Conservation (phyloP, 2,113 vertebrate species). For the Mormyrus lacerda region DNA sequence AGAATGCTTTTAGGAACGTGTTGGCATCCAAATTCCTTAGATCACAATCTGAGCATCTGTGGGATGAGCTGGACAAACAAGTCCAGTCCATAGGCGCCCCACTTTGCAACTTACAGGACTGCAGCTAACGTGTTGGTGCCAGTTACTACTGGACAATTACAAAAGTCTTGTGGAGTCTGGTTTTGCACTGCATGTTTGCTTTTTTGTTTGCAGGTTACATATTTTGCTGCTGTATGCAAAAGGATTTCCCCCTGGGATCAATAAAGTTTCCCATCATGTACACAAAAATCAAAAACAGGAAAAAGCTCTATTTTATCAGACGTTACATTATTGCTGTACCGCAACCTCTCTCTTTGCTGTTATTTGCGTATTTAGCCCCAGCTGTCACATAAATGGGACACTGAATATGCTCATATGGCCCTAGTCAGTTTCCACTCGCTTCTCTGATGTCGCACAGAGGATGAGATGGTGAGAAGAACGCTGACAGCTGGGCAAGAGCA, state of each 20-base stretch:
- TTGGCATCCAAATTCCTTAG: not conserved
- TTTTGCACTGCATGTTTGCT: not conserved
- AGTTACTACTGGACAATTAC: not conserved
- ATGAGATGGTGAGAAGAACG: not conserved
- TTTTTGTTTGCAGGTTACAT: not conserved
- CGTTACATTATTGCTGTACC: not conserved
- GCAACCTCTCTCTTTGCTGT: not conserved
- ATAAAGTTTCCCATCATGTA: not conserved
- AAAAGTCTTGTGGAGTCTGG: not conserved
- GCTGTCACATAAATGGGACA: not conserved
- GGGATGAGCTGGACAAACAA: not conserved
- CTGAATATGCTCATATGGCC: not conserved
- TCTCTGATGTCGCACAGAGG: not conserved
- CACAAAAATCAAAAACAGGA: not conserved
- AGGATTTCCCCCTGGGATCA: not conserved
- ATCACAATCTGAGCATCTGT: not conserved
- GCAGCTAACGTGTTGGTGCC: not conserved
- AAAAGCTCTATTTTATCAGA: not conserved
- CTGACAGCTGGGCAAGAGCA: not conserved
- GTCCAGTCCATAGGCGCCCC: not conserved
- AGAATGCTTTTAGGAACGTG: not conserved
- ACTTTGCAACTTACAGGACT: not conserved
- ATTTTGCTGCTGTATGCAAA: not conserved
- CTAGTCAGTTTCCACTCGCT: not conserved
- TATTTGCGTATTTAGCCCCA: not conserved